Evolutionary conservation across 2,888 invertebrate genomes (phyloP).

Genomic region (Eristalis pertinax): DNA sequence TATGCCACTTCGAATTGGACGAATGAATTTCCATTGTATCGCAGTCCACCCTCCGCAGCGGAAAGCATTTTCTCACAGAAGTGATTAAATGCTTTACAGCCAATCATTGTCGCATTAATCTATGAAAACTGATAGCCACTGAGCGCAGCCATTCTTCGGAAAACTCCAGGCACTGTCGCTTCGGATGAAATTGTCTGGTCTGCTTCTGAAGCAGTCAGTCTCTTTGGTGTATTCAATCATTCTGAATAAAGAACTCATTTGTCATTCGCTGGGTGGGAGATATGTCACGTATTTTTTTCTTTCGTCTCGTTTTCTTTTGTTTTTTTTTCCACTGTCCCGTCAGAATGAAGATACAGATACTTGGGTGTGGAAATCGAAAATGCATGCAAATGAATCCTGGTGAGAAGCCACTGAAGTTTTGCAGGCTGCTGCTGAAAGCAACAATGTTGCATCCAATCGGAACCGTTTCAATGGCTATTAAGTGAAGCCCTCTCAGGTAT

Average conservation of each 20-base stretch:
- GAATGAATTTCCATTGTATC: conserved; percentile 9
- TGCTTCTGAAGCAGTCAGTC: neutral
- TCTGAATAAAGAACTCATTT: conserved; percentile 62
- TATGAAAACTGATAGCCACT: conserved; percentile 20
- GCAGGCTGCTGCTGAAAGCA: neutral
- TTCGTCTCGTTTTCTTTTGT: too few species aligned
- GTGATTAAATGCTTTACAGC: conserved; percentile 40
- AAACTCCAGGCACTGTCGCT: neutral
- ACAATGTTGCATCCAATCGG: too few species aligned
- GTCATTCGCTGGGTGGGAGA: conserved; percentile 38
- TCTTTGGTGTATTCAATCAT: conserved; percentile 44
- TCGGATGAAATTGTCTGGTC: neutral
- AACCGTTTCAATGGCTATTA: neutral
- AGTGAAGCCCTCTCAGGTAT: neutral
- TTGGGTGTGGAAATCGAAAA: neutral
- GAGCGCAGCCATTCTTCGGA: neutral
- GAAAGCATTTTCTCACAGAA: conserved; percentile 10
- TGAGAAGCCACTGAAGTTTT: neutral
- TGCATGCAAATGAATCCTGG: neutral
- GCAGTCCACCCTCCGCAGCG: neutral
- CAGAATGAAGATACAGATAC: conserved; percentile 2
- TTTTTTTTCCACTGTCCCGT: neutral
- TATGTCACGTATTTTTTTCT: conserved; percentile 33
- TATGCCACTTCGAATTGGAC: neutral
- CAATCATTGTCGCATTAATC: conserved; percentile 41